A percentile compares a stretch with the other conserved stretches of the same genome.
phyloP scores from a whole-genome alignment of 2,888 invertebrate genomes.

The Rosalia funebris region DNA sequence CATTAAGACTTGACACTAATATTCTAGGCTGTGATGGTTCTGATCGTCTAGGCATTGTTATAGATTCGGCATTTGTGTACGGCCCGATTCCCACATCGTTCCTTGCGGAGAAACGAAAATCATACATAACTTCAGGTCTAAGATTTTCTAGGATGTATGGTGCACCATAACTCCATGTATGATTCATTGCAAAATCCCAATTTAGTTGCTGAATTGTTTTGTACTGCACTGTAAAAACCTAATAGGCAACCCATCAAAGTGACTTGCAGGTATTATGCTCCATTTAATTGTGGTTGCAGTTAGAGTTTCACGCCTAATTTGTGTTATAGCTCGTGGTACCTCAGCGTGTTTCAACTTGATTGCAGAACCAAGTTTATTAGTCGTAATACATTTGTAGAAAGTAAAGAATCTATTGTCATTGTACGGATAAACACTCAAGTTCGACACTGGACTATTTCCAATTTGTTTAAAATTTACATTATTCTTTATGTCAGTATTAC shows the following conservation, averaged over 20 bases:
- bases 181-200: slow-evolving; percentile 76
- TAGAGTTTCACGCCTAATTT: slow-evolving; percentile 74
- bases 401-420: slow-evolving; percentile 75
- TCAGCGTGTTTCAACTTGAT: slow-evolving; percentile 44
- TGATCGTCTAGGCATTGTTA: slow-evolving; percentile 81
- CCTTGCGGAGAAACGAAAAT: slow-evolving; percentile 85
- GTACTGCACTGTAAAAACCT: slow-evolving; percentile 78
- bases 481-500: slow-evolving; percentile 49
- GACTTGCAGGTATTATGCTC: slow-evolving; percentile 78
- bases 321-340: slow-evolving; percentile 72
- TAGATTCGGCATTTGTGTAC: slow-evolving; percentile 66
- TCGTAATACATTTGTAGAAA: slow-evolving; percentile 83
- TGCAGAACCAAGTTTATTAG: slow-evolving; percentile 83
- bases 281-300: slow-evolving; percentile 89
- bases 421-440: slow-evolving; percentile 75
- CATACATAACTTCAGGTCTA: slow-evolving; percentile 79
- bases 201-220: slow-evolving; percentile 73
- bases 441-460: slow-evolving; percentile 75
- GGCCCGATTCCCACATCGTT: slow-evolving; percentile 85
- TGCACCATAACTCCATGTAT: slow-evolving; percentile 83
- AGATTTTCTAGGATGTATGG: slow-evolving; percentile 84
- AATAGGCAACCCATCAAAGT: slow-evolving; percentile 80
- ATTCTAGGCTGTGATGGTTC: slow-evolving; percentile 80
- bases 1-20: slow-evolving; percentile 62
- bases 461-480: slow-evolving; percentile 46